Conservation (phyloP, 2,113 vertebrate species). For the Calyptommatus sinebrachiatus region DNA sequence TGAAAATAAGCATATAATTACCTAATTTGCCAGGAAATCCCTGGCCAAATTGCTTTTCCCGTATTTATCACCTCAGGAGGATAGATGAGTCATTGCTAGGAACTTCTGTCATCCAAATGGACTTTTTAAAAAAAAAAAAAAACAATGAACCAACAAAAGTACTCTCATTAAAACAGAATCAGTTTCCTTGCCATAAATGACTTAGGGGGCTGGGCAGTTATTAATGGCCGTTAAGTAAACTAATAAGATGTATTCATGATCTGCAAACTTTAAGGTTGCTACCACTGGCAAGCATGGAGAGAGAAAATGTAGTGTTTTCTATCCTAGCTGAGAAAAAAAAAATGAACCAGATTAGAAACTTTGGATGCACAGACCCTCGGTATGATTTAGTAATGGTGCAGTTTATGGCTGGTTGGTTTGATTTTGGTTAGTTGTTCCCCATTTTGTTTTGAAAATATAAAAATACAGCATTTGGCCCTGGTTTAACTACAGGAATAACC, state of each 20-base stretch:
- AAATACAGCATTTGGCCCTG: too few relatives aligned
- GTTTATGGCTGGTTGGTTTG: too few relatives aligned
- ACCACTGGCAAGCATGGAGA: background rate
- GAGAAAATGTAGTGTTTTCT: background rate
- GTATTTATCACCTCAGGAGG: conserved; percentile 17
- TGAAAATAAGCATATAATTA: conserved; percentile 11
- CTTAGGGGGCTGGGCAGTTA: background rate
- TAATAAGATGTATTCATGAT: background rate
- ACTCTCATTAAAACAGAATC: background rate
- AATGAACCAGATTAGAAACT: too few relatives aligned
- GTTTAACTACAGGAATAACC: too few relatives aligned
- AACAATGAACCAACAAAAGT: background rate
- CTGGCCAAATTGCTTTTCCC: background rate
- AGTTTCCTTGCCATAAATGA: background rate
- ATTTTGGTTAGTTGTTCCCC: too few relatives aligned
- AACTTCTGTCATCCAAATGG: background rate
- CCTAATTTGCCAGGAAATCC: conserved; percentile 16
- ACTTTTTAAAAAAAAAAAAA: background rate
- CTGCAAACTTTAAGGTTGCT: background rate
- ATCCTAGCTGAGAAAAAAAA: background rate
- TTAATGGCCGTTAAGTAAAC: background rate
- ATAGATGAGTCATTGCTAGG: background rate
- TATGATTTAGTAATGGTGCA: too few relatives aligned
- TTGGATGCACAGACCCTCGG: too few relatives aligned
- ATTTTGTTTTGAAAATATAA: too few relatives aligned